These are phyloP conservation scores for Alectoris magna DNA, from an alignment of 2,797 vertebrate species.

Conservation along the genomic window DNA sequence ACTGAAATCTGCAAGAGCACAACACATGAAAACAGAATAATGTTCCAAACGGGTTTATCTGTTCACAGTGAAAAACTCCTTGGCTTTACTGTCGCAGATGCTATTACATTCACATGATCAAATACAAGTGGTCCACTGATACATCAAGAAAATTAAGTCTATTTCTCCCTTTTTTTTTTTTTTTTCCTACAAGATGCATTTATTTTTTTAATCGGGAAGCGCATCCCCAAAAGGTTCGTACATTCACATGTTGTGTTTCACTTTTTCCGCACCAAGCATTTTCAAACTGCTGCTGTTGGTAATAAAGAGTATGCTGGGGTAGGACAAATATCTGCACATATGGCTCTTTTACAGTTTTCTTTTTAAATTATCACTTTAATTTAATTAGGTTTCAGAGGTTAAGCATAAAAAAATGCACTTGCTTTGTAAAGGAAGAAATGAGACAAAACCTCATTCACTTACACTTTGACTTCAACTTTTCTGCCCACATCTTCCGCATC, in stretches of 20 bases:
- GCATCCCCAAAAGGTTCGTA: conserved; percentile 73
- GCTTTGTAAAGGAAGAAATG: conserved; percentile 17
- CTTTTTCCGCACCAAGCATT: conserved; percentile 78
- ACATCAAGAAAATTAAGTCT: conserved; percentile 59
- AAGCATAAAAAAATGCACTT: neutral
- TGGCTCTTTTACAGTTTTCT: conserved; percentile 67
- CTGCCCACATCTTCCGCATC: neutral
- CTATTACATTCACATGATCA: conserved; percentile 38
- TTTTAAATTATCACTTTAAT: conserved; percentile 68
- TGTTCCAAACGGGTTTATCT: neutral
- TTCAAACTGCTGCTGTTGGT: conserved; percentile 73
- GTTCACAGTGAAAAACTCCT: conserved; percentile 36
- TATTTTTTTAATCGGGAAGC: conserved; percentile 76
- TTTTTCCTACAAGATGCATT: conserved; percentile 36
- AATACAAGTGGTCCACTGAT: conserved; percentile 42
- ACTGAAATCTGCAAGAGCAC: neutral
- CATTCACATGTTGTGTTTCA: conserved; percentile 70
- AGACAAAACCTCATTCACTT: conserved; percentile 35
- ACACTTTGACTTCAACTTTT: neutral
- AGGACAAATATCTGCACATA: conserved; percentile 66
- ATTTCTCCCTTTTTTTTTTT: neutral
- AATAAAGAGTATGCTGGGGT: conserved; percentile 40
- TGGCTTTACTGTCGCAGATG: conserved; percentile 54
- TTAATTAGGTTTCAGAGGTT: conserved; percentile 65
- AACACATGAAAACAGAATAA: conserved; percentile 13